Percentiles rank a stretch among this genome's conserved stretches.
These are phyloP conservation scores for Catagonus wagneri DNA, from an alignment of 2,113 vertebrate genomes.

Conservation along the genomic window DNA sequence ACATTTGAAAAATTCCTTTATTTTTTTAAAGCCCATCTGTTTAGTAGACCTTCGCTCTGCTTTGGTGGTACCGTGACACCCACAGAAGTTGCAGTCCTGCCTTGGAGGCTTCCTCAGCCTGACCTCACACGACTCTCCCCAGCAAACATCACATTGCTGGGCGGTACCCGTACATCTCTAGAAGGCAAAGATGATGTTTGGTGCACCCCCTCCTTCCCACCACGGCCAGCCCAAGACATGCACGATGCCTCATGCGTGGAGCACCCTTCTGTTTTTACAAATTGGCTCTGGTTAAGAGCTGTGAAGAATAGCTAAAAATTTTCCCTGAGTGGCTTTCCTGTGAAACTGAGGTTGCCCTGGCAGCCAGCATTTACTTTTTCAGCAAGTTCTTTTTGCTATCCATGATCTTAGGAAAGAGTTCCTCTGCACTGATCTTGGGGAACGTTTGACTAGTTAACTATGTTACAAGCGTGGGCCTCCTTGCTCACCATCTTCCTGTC, in stretches of 20 bases:
- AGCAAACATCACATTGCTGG: background rate
- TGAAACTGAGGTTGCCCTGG: constrained; percentile 26
- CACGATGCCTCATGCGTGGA: accelerated
- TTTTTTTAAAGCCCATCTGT: background rate
- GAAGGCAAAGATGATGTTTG: background rate
- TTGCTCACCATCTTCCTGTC: constrained; percentile 47
- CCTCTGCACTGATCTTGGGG: background rate
- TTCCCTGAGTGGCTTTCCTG: background rate
- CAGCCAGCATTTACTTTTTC: background rate
- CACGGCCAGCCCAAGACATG: background rate
- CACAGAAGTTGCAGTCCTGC: background rate
- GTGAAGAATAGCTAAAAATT: background rate
- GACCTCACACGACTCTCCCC: background rate
- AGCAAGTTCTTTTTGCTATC: constrained; percentile 18
- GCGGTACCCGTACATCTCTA: background rate
- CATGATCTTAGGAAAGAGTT: background rate
- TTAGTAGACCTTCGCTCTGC: background rate
- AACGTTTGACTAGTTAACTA: constrained; percentile 9
- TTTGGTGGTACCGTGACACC: background rate
- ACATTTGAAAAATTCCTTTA: background rate
- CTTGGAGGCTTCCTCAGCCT: background rate
- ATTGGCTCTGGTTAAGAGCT: background rate
- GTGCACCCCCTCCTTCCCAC: accelerated
- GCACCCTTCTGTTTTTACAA: background rate
- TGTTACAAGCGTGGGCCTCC: background rate